phyloP scores from a whole-genome alignment of 2,797 vertebrate species.

The Acanthiza pusilla region DNA sequence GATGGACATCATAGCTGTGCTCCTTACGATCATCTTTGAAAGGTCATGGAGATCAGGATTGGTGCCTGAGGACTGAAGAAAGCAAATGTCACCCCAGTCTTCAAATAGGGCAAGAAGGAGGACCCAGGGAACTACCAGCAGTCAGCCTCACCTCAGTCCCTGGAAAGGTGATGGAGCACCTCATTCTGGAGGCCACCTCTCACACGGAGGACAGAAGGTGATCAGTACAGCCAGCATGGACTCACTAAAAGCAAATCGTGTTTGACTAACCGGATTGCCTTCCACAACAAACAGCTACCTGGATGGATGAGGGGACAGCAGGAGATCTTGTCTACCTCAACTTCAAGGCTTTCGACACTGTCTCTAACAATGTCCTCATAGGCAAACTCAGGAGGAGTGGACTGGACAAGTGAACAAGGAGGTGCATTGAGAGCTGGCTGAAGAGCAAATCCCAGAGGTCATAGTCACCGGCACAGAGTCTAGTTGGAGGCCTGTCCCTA shows the following conservation, averaged over 20 bases:
- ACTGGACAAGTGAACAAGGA: neutral
- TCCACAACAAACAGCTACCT: neutral
- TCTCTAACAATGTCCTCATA: neutral
- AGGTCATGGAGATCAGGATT: neutral
- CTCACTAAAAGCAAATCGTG: neutral
- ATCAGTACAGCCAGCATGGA: neutral
- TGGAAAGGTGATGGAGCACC: neutral
- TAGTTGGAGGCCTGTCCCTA: fast-evolving
- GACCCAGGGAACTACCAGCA: neutral
- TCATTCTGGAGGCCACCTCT: neutral
- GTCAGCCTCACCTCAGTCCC: neutral
- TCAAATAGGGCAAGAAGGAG: neutral
- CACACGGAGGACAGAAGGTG: neutral
- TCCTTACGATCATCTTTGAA: neutral
- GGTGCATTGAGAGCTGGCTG: neutral
- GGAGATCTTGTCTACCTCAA: fast-evolving
- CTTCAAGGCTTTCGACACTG: neutral
- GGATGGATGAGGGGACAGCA: neutral
- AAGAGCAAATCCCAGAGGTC: neutral
- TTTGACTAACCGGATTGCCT: neutral
- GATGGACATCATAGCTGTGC: neutral
- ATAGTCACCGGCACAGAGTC: too few relatives aligned
- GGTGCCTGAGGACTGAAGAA: neutral
- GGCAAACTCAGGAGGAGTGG: neutral
- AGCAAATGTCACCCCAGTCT: neutral